A percentile compares a stretch with the other conserved stretches of the same genome.
phyloP scores from a whole-genome alignment of 2,797 vertebrate genomes.

The Silurus lanzhouensis region DNA sequence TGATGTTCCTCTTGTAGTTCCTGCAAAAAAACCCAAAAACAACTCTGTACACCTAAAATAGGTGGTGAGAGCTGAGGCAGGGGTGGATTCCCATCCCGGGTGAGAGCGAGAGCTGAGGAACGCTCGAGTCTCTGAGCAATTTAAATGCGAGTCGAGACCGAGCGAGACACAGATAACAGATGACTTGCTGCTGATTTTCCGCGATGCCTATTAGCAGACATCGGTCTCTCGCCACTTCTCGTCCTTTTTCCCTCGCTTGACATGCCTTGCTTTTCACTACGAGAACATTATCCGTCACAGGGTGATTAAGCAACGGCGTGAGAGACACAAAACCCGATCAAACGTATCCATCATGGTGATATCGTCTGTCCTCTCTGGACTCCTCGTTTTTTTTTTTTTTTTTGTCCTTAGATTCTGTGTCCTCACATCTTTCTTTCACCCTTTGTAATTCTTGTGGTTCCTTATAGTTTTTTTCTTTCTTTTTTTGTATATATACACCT shows the following conservation, averaged over 20 bases:
- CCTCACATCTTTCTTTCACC: background rate
- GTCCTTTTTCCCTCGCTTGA: background rate
- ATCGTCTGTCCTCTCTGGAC: background rate
- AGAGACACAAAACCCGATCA: conserved; percentile 4
- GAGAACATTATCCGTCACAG: conserved; percentile 1
- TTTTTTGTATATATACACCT: background rate
- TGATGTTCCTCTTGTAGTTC: background rate
- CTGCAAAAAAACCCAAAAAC: background rate
- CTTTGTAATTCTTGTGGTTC: background rate
- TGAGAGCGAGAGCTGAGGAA: background rate
- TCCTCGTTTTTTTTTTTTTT: too few relatives aligned
- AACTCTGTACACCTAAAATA: too few relatives aligned
- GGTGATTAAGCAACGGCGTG: conserved; percentile 21
- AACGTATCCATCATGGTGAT: conserved; percentile 11
- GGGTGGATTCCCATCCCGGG: conserved; percentile 2
- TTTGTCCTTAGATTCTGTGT: background rate
- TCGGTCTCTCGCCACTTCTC: conserved; percentile 4
- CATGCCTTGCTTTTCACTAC: background rate
- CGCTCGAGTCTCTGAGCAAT: conserved; percentile 10
- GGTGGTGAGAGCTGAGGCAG: background rate
- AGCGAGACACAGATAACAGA: conserved; percentile 15
- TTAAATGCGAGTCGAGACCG: conserved; percentile 14
- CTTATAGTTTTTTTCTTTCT: background rate
- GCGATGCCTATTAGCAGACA: conserved; percentile 22
- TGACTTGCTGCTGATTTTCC: conserved; percentile 24